Evolutionary conservation across 1,140 invertebrate genomes (phyloP).

Genomic region (Lordiphosa mommai): DNA sequence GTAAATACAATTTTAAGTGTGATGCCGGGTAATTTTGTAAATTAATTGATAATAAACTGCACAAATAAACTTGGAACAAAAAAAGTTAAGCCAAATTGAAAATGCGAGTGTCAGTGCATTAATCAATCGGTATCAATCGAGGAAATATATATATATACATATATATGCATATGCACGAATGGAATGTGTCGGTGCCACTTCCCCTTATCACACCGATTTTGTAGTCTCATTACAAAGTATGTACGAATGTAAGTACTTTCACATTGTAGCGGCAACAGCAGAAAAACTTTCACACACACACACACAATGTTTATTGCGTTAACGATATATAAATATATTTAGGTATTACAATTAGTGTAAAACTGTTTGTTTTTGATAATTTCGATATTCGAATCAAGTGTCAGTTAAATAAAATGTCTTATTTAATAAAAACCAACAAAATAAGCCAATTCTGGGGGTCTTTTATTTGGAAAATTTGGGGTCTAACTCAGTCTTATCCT

Average conservation of each 20-base stretch:
- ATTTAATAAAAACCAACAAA: conserved; percentile 41
- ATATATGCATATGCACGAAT: not conserved
- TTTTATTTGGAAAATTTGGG: not conserved
- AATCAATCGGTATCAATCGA: conserved; percentile 1
- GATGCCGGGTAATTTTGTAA: conserved; percentile 55
- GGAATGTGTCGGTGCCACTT: not conserved
- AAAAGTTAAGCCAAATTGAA: conserved; percentile 5
- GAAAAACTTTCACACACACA: not conserved
- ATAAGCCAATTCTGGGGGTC: not conserved
- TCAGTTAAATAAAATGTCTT: conserved; percentile 51
- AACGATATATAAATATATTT: conserved; percentile 36
- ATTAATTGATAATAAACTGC: conserved; percentile 55
- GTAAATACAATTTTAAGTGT: conserved; percentile 59
- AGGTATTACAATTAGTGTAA: conserved; percentile 56
- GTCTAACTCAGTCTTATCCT: too few relatives aligned
- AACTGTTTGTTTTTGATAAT: conserved; percentile 42
- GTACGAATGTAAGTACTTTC: not conserved
- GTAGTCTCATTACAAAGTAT: not conserved
- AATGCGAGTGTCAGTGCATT: conserved; percentile 5
- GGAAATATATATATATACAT: conserved; percentile 13
- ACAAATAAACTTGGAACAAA: conserved; percentile 11
- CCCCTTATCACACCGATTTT: conserved; percentile 5
- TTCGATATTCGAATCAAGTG: conserved; percentile 38
- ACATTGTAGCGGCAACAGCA: conserved; percentile 11
- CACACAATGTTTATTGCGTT: conserved; percentile 41